Percentiles rank a stretch among this genome's conserved stretches.
Evolutionary conservation across 1,140 invertebrate genomes (phyloP).

Genomic region (Melanaphis sacchari): DNA sequence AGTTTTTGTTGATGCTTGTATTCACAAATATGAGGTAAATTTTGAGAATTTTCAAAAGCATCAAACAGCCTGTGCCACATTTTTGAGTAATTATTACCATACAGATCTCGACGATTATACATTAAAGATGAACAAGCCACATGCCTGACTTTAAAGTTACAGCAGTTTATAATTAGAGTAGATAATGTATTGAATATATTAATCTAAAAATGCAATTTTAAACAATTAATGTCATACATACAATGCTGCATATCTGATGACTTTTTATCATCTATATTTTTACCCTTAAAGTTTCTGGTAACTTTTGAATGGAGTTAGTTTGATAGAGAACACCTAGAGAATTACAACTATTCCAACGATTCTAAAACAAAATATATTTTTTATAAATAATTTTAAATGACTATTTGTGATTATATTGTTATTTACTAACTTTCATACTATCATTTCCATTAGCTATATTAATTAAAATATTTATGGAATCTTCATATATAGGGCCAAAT

Average conservation of each 20-base stretch:
- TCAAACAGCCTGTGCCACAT: constrained; percentile 54
- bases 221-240: background rate
- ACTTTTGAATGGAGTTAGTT: constrained; percentile 36
- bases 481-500: background rate
- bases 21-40: constrained; percentile 45
- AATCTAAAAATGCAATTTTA: constrained; percentile 20
- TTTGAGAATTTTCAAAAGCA: constrained; percentile 52
- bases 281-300: constrained; percentile 33
- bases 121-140: constrained; percentile 49
- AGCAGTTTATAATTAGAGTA: constrained; percentile 19
- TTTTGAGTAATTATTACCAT: constrained; percentile 45
- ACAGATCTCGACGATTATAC: constrained; percentile 2
- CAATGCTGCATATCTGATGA: background rate
- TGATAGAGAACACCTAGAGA: constrained; percentile 43
- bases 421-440: constrained; percentile 48
- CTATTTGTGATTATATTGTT: background rate
- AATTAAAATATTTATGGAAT: constrained; percentile 15
- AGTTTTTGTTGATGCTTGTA: constrained; percentile 53
- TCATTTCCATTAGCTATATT: constrained; percentile 48
- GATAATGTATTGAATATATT: constrained; percentile 42
- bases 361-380: constrained; percentile 23
- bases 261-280: background rate
- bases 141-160: constrained; percentile 51
- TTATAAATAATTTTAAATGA: background rate
- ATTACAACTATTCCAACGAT: constrained; percentile 53